Conservation (phyloP, 2,113 vertebrate genomes). For the Tapirus terrestris region DNA sequence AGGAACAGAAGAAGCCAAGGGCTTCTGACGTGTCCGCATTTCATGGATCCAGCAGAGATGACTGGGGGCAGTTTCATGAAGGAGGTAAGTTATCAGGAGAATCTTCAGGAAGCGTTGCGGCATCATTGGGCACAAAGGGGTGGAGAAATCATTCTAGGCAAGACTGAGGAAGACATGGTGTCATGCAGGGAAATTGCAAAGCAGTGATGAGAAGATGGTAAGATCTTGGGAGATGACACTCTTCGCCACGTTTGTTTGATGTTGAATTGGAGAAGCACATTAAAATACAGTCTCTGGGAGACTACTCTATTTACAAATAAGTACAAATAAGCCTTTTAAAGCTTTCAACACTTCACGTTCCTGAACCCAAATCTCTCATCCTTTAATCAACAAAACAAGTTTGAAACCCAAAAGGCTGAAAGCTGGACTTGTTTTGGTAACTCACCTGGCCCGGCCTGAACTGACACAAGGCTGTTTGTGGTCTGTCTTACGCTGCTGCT, state of each 20-base stretch:
- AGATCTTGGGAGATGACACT: not conserved
- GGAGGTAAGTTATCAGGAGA: not conserved
- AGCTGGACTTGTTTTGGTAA: not conserved
- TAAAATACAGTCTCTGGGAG: not conserved
- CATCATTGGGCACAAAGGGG: not conserved
- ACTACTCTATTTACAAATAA: not conserved
- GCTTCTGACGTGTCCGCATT: not conserved
- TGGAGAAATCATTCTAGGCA: not conserved
- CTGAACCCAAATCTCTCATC: not conserved
- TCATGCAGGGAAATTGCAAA: not conserved
- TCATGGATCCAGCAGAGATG: not conserved
- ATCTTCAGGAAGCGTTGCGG: not conserved
- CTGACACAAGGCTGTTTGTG: not conserved
- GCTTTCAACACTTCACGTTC: not conserved
- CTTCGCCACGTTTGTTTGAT: not conserved
- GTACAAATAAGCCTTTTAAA: not conserved
- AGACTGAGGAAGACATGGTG: not conserved
- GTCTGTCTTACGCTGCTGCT: not conserved
- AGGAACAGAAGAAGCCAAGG: not conserved
- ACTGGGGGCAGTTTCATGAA: not conserved
- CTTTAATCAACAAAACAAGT: not conserved
- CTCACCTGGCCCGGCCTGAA: not conserved
- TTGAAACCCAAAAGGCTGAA: not conserved
- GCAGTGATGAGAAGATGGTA: not conserved
- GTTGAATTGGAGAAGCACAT: not conserved